These are phyloP conservation scores for Cephus pygmeus DNA, from an alignment of 2,888 invertebrate genomes.

Conservation along the genomic window DNA sequence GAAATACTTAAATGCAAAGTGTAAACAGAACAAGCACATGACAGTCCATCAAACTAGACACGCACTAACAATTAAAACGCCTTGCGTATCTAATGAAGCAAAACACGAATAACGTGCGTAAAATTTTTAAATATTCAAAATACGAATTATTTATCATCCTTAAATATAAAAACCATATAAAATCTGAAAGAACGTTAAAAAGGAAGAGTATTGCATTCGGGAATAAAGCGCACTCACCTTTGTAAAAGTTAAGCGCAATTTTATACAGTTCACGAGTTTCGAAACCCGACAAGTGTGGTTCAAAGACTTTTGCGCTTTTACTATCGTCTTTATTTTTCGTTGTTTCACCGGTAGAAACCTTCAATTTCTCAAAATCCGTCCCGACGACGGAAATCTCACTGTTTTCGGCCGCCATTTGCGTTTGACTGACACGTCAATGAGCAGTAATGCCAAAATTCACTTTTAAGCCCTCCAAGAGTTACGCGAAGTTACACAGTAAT, in stretches of 20 bases:
- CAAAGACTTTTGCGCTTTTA: conserved; percentile 48
- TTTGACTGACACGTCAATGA: conserved; percentile 48
- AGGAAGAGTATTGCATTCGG: background rate
- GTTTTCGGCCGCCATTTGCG: conserved; percentile 58
- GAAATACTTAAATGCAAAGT: background rate
- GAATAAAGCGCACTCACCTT: conserved; percentile 74
- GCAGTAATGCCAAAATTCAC: conserved; percentile 20
- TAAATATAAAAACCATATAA: conserved; percentile 11
- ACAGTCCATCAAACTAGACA: background rate
- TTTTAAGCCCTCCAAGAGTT: background rate
- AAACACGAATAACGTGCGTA: background rate
- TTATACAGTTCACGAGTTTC: conserved; percentile 81
- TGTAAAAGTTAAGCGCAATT: conserved; percentile 90
- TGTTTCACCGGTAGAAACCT: conserved; percentile 33
- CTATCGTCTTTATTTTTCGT: conserved; percentile 39
- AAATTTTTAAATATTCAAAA: background rate
- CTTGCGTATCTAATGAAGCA: background rate
- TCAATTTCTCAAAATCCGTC: conserved; percentile 48
- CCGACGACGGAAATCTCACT: conserved; percentile 46
- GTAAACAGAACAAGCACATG: background rate
- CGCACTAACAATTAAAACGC: background rate
- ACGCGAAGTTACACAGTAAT: background rate
- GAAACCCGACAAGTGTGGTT: conserved; percentile 62
- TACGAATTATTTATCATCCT: background rate
- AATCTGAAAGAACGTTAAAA: background rate